These are phyloP conservation scores for Telmatochromis sp. DNA, from an alignment of 2,113 vertebrate species.

Conservation along the genomic window DNA sequence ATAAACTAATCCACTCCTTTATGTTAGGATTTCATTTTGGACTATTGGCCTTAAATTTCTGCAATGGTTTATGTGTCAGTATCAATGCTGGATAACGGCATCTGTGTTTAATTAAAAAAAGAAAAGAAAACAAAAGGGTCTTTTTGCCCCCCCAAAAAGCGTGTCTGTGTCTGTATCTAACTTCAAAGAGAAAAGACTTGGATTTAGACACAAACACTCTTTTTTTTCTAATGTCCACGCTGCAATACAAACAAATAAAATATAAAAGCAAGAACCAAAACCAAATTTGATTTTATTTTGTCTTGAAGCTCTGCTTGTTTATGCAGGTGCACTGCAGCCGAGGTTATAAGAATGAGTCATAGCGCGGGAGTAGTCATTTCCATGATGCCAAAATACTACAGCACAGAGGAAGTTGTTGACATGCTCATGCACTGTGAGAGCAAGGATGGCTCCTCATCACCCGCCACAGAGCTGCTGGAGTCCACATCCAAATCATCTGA, in stretches of 20 bases:
- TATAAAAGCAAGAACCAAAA: not conserved
- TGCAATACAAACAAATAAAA: not conserved
- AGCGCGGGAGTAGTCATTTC: not conserved
- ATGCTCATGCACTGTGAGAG: not conserved
- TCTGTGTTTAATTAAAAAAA: not conserved
- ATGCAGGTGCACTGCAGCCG: not conserved
- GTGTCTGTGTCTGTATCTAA: not conserved
- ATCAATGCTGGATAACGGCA: not conserved
- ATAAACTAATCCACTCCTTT: not conserved
- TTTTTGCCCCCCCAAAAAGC: not conserved
- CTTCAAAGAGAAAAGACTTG: not conserved
- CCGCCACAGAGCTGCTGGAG: not conserved
- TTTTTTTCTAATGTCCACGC: not conserved
- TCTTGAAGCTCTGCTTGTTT: not conserved
- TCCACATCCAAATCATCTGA: not conserved
- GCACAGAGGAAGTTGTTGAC: not conserved
- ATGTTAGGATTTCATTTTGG: not conserved
- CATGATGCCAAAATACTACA: not conserved
- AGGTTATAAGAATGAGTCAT: not conserved
- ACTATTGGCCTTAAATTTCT: not conserved
- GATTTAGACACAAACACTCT: not conserved
- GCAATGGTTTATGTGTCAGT: not conserved
- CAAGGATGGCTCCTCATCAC: not conserved
- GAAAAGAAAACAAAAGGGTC: fast-evolving
- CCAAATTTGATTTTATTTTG: not conserved